A percentile compares a stretch with the other conserved stretches of the same genome.
Evolutionary conservation across 2,888 invertebrate genomes (phyloP).

Genomic region (Mimas tiliae): DNA sequence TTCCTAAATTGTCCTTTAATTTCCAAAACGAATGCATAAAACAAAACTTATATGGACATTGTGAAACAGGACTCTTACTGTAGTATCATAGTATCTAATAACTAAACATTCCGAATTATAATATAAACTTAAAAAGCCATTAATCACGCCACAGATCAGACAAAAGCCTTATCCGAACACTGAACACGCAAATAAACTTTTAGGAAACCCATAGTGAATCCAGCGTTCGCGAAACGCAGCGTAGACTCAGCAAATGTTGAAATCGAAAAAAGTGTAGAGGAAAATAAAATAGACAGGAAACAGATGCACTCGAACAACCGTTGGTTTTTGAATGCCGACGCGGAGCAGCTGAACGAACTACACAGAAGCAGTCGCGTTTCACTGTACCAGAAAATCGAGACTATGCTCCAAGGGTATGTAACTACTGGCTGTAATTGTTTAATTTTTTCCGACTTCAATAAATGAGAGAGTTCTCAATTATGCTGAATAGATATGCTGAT

Average conservation of each 20-base stretch:
- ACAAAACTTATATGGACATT: no score
- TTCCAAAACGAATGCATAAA: no score
- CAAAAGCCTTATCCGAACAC: no score
- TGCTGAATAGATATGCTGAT: no score
- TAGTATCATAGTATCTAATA: no score
- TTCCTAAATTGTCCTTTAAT: no score
- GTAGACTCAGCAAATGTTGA: slow-evolving; percentile 42
- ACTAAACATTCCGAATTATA: no score
- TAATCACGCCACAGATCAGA: no score
- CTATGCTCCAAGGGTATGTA: slow-evolving; percentile 86
- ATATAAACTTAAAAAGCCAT: no score
- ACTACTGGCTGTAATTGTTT: not conserved
- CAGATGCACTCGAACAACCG: slow-evolving; percentile 74
- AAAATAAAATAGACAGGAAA: slow-evolving; percentile 72
- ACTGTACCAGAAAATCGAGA: slow-evolving; percentile 87
- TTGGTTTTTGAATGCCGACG: slow-evolving; percentile 67
- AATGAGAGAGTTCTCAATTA: no score
- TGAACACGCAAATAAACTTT: slow-evolving; percentile 37
- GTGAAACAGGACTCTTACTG: no score
- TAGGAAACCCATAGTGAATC: slow-evolving; percentile 78
- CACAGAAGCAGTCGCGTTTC: slow-evolving; percentile 86
- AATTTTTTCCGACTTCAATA: not conserved
- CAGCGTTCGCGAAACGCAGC: slow-evolving; percentile 80
- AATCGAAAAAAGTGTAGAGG: slow-evolving; percentile 55
- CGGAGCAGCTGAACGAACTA: slow-evolving; percentile 69